Evolutionary conservation across 2,797 vertebrate genomes (phyloP), one percentile per base, ranked within the genome.

Genomic region (Lacerta agilis): DNA sequence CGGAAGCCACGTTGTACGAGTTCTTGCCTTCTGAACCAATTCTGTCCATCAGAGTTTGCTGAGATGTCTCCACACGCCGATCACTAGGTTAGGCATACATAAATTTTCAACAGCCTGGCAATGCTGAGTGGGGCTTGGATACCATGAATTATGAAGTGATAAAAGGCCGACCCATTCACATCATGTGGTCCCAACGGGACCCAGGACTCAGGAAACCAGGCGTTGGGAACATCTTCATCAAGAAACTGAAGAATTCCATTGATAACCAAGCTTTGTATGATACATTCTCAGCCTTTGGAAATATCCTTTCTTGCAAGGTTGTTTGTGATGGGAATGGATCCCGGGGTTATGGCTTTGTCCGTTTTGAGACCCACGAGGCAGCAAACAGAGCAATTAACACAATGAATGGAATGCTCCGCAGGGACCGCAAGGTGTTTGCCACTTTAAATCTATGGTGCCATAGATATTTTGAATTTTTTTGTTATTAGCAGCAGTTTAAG

Each of bases 171-270:
- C 99, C 99, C 41, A 98, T 99, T 89, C 97, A 99, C 86, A 99
- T 99, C 94, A 99, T 99, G 99, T 99, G 99, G 99, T 99, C 98
- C 69, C 99, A 99, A 94, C 96, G 99, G 84, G 99, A 99, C 95
- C 99, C 99, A 0, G 98, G 98, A 79, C 98, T 99, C 88, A 97
- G 99, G 93, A 99, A 98, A 94, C 99, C 99, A 0, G 99, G 99
- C 6, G 96, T 99, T 88, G 99, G 99, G 78, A 99, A 99, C 36
- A 95, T 99, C 93, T 99, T 99, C 89, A 99, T 99, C 96, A 99
- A 99, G 96, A 99, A 99, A 95, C 98, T 99, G 95, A 99, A 99
- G 38, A 98, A 99, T 71, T 99, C 99, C 18, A 99, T 99, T 72
- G 99, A 99, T 94, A 99, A 99, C 95, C 99, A 99, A 95, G 98